Conservation (phyloP, 2,888 invertebrate species). For the Drosophila mercatorum region DNA sequence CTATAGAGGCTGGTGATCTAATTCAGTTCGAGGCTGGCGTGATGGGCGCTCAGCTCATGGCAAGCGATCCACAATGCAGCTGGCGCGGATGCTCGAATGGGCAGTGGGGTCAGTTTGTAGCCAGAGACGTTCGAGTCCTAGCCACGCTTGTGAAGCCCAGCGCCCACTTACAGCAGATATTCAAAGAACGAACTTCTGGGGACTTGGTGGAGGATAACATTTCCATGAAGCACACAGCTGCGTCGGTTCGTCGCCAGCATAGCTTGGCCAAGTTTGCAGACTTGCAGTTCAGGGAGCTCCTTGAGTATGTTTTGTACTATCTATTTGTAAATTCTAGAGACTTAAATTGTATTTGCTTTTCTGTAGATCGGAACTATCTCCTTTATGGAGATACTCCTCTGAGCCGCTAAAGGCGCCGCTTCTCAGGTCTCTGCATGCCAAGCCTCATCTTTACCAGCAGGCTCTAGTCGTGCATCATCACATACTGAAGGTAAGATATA, state of each 20-base stretch:
- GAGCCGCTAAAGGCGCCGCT: conserved; percentile 94
- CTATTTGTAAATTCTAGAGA: too few relatives aligned
- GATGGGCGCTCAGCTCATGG: conserved; percentile 90
- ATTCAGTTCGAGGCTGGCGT: conserved; percentile 91
- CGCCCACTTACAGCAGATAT: conserved; percentile 87
- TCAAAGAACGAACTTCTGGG: conserved; percentile 85
- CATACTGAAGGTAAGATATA: conserved; percentile 88
- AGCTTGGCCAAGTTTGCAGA: conserved; percentile 93
- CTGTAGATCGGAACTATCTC: conserved; percentile 81
- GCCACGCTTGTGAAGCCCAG: conserved; percentile 92
- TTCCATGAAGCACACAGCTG: conserved; percentile 83
- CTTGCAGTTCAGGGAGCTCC: conserved; percentile 89
- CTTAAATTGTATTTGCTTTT: not conserved
- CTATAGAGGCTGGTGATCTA: conserved; percentile 88
- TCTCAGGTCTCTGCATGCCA: conserved; percentile 89
- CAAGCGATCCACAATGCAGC: conserved; percentile 85
- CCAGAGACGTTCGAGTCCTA: conserved; percentile 93
- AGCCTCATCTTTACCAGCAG: conserved; percentile 89
- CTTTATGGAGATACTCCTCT: conserved; percentile 92
- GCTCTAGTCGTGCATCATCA: conserved; percentile 91
- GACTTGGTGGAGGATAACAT: conserved; percentile 84
- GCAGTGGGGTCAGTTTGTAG: conserved; percentile 92
- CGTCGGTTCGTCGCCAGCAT: conserved; percentile 87
- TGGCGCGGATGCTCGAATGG: conserved; percentile 90
- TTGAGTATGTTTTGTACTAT: conserved; percentile 54